A percentile compares a stretch with the other conserved stretches of the same genome.
Conservation (phyloP, 2,797 vertebrate species). For the Cephalopachus bancanus region DNA sequence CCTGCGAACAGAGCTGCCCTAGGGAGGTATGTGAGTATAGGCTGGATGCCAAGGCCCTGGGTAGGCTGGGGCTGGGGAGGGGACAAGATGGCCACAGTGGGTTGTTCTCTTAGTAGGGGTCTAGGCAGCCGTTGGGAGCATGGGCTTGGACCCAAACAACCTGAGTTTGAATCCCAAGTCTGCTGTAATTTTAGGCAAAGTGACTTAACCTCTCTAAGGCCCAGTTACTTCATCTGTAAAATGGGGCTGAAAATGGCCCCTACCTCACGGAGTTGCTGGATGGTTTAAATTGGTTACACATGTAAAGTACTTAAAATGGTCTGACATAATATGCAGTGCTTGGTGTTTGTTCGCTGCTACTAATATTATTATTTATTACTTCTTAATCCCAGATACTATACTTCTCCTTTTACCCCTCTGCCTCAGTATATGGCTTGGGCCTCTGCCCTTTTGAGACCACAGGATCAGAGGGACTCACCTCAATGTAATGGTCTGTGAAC, state of each 20-base stretch:
- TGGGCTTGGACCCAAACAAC: background rate
- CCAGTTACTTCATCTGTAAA: slow-evolving; percentile 17
- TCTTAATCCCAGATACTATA: background rate
- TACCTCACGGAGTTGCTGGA: background rate
- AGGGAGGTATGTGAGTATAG: background rate
- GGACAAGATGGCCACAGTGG: background rate
- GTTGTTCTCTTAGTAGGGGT: background rate
- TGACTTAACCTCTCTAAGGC: background rate
- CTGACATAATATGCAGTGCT: background rate
- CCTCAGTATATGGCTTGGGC: background rate
- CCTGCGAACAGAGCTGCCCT: background rate
- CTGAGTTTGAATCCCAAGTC: background rate
- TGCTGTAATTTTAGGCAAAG: background rate
- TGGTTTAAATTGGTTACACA: background rate
- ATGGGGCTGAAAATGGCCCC: background rate
- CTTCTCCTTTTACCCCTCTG: background rate
- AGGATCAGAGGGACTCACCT: slow-evolving; percentile 87
- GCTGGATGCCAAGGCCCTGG: background rate
- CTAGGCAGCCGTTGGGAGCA: background rate
- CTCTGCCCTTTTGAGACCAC: background rate
- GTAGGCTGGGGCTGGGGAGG: background rate
- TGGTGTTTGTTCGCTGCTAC: background rate
- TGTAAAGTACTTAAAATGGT: background rate
- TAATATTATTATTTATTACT: background rate
- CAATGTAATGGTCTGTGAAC: slow-evolving; percentile 95